Conservation (phyloP, 2,797 vertebrate species). For the Pantherophis vulpinus region DNA sequence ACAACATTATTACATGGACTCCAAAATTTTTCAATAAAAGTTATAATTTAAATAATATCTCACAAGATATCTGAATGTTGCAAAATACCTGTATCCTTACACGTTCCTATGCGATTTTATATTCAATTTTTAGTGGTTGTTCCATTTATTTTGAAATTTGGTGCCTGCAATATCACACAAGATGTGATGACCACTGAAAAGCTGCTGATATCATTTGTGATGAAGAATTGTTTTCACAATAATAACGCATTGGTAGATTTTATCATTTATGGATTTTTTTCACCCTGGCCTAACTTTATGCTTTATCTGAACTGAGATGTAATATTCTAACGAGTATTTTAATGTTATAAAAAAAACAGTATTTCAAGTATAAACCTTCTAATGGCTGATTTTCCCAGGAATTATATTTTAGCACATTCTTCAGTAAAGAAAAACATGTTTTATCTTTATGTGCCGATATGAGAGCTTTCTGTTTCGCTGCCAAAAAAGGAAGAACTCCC, state of each 20-base stretch:
- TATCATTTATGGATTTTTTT: background rate
- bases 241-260: background rate
- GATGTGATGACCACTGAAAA: background rate
- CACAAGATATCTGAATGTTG: background rate
- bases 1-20: background rate
- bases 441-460: slow-evolving; percentile 10
- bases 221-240: background rate
- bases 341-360: slow-evolving; percentile 27
- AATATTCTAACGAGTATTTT: slow-evolving; percentile 8
- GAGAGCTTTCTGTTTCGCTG: slow-evolving; percentile 25
- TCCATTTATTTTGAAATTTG: background rate
- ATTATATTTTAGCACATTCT: background rate
- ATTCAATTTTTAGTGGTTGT: background rate
- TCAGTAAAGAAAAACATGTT: slow-evolving; percentile 16
- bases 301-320: slow-evolving; percentile 2
- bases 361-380: slow-evolving; percentile 33
- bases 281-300: background rate
- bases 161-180: background rate
- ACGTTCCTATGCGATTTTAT: background rate
- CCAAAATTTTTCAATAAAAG: background rate
- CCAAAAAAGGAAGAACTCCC: slow-evolving; percentile 27
- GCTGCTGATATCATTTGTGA: background rate
- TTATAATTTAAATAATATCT: background rate
- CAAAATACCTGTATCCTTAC: background rate
- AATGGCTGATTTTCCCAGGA: slow-evolving; percentile 23